Evolutionary conservation across 2,113 vertebrate genomes (phyloP).

Genomic region (Sporophila hypoxantha): DNA sequence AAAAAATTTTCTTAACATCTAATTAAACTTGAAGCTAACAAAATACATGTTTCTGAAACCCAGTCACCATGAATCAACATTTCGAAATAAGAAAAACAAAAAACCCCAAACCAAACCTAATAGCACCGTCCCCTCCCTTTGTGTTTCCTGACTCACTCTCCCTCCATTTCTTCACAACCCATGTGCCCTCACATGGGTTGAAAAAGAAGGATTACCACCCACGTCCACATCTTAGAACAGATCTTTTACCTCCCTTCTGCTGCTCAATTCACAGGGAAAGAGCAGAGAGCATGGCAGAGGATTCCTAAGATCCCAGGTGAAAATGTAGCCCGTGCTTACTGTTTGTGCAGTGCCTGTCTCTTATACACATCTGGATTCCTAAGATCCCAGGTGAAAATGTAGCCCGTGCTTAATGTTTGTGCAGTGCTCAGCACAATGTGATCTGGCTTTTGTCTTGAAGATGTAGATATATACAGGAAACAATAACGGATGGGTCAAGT

Average conservation of each 20-base stretch:
- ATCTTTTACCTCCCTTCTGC: background rate
- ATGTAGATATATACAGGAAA: background rate
- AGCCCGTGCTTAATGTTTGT: background rate
- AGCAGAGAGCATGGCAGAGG: background rate
- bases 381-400: background rate
- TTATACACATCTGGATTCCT: too few species aligned
- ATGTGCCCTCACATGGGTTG: background rate
- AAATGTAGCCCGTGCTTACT: background rate
- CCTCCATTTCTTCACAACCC: background rate
- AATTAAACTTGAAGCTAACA: background rate
- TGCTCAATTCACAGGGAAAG: background rate
- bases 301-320: background rate
- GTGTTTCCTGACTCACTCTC: background rate
- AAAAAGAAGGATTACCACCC: background rate
- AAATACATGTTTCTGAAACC: background rate
- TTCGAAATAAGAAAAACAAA: background rate
- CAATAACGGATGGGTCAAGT: conserved; percentile 14
- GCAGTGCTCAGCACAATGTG: background rate
- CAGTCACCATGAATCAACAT: background rate
- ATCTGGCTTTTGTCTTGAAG: background rate
- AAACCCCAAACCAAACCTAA: background rate
- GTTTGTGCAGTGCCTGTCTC: background rate
- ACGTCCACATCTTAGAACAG: background rate
- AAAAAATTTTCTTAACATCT: background rate
- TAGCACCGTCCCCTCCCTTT: background rate